Evolutionary conservation across 2,888 invertebrate genomes (phyloP).

Genomic region (Mimumesa dahlbomi): DNA sequence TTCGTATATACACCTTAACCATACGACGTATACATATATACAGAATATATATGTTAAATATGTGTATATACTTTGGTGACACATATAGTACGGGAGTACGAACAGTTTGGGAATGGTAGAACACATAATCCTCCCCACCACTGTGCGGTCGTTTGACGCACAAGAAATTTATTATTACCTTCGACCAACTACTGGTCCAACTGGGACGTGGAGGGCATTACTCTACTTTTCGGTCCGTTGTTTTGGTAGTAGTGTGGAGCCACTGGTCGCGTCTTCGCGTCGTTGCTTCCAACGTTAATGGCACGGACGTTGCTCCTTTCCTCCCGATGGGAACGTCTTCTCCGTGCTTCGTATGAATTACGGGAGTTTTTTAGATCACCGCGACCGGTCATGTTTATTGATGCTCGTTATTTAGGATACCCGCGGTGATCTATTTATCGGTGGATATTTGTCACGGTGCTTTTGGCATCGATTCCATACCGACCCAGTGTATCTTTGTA

Average conservation of each 20-base stretch:
- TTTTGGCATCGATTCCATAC: too few species aligned
- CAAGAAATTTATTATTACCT: conserved; percentile 47
- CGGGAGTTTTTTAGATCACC: background rate
- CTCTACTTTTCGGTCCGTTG: conserved; percentile 49
- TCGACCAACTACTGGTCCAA: conserved; percentile 43
- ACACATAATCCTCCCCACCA: background rate
- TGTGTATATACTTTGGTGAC: too few species aligned
- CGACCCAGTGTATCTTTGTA: too few species aligned
- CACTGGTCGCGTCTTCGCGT: conserved; percentile 16
- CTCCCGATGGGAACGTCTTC: background rate
- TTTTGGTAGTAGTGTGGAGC: conserved; percentile 33
- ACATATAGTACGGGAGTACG: background rate
- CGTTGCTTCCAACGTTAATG: conserved; percentile 17
- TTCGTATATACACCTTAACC: background rate
- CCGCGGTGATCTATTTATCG: conserved; percentile 24
- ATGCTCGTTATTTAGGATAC: conserved; percentile 11
- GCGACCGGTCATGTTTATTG: conserved; percentile 16
- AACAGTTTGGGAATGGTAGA: background rate
- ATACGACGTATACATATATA: too few species aligned
- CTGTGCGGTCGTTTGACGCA: conserved; percentile 25
- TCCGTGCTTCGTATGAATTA: conserved; percentile 6
- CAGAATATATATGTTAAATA: too few species aligned
- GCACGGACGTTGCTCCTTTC: background rate
- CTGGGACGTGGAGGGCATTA: conserved; percentile 49
- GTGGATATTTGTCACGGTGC: conserved; percentile 4